A percentile compares a stretch with the other conserved stretches of the same genome.
These are phyloP conservation scores for Cromileptes altivelis DNA, from an alignment of 2,113 vertebrate genomes.

Conservation along the genomic window DNA sequence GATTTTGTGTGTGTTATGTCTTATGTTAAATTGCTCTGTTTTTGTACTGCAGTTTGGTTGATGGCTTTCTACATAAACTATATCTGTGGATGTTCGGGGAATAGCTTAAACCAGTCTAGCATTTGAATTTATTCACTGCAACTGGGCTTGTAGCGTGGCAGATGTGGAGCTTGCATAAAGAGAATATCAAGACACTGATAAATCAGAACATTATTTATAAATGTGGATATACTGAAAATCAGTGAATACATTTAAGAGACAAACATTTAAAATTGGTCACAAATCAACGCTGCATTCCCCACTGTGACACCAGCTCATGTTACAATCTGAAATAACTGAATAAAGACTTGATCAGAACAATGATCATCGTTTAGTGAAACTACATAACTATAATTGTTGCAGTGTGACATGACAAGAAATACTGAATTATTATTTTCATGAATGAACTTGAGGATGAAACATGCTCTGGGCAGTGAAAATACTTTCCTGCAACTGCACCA, in stretches of 20 bases:
- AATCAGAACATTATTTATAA: background rate
- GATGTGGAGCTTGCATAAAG: background rate
- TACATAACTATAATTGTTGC: background rate
- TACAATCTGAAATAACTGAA: background rate
- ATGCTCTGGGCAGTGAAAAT: background rate
- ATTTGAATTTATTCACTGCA: background rate
- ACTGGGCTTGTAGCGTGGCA: background rate
- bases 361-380: background rate
- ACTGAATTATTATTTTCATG: background rate
- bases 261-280: background rate
- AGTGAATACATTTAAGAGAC: background rate
- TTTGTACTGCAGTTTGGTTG: background rate
- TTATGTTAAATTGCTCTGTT: conserved; percentile 7
- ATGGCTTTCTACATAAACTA: conserved; percentile 20
- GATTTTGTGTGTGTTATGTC: background rate
- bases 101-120: background rate
- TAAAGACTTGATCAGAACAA: background rate
- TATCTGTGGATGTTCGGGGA: background rate
- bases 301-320: background rate
- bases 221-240: background rate
- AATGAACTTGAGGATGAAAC: background rate
- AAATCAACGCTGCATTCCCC: background rate
- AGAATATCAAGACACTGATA: background rate
- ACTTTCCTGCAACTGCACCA: background rate
- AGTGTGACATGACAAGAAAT: background rate